Evolutionary conservation across 2,888 invertebrate species (phyloP).

Genomic region (Galerucella pusilla): DNA sequence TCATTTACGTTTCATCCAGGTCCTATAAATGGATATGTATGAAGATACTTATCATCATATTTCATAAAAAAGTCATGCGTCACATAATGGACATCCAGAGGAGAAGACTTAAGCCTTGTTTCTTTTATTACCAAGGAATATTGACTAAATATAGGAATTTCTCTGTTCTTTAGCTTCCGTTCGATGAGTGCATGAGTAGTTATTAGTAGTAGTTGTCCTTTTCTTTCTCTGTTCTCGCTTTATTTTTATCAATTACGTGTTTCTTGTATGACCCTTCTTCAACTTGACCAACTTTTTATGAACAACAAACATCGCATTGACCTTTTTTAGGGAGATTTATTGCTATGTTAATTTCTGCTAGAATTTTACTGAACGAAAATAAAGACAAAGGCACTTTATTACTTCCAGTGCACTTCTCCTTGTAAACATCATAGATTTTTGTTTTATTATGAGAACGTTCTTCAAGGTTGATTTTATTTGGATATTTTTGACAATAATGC

Average conservation of each 20-base stretch:
- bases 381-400: slow-evolving; percentile 4
- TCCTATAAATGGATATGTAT: no score
- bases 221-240: slow-evolving; percentile 1
- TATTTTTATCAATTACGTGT: slow-evolving; percentile 2
- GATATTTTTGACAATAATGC: no score
- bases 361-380: slow-evolving; percentile 15
- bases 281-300: slow-evolving; percentile 24
- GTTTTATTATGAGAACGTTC: slow-evolving; percentile 18
- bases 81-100: no score
- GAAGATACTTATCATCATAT: no score
- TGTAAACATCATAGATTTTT: slow-evolving; percentile 7
- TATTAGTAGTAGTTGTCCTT: no score
- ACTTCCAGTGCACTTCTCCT: background rate
- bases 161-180: no score
- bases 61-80: no score
- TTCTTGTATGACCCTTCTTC: background rate
- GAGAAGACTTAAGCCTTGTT: no score
- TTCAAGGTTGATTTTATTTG: background rate
- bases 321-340: slow-evolving; percentile 5
- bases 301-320: slow-evolving; percentile 19
- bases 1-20: no score
- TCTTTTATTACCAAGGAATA: no score
- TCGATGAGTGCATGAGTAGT: no score
- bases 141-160: no score
- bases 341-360: slow-evolving; percentile 13